Evolutionary conservation across 1,140 invertebrate species (phyloP).

Genomic region (Panonychus citri): DNA sequence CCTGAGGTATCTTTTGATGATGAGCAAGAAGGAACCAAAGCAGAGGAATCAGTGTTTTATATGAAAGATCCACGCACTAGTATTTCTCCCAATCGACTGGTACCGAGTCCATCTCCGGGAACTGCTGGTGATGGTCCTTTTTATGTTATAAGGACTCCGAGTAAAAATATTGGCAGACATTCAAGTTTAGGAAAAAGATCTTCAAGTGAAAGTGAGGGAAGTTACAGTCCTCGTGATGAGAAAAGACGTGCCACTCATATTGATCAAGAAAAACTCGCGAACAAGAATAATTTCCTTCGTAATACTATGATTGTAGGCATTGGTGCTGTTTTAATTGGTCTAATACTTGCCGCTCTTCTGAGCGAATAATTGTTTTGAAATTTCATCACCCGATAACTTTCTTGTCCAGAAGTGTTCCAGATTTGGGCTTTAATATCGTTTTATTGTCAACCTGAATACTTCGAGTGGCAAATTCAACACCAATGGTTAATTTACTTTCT

Average conservation of each 20-base stretch:
- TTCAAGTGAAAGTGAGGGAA: neutral
- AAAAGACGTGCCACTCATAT: conserved; percentile 1
- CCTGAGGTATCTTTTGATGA: no score
- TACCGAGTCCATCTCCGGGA: no score
- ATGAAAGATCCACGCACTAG: no score
- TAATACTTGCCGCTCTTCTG: no score
- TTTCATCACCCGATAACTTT: conserved; percentile 94
- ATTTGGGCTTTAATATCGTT: conserved; percentile 11
- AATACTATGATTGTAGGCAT: no score
- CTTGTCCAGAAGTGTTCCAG: conserved; percentile 45
- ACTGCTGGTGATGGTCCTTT: neutral
- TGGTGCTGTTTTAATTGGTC: no score
- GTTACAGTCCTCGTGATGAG: neutral
- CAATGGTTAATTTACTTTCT: conserved; percentile 99
- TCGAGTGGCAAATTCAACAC: conserved; percentile 97
- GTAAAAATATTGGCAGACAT: neutral
- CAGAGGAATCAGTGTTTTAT: no score
- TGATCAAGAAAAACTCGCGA: conserved; percentile 20
- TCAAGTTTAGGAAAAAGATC: neutral
- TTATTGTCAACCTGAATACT: conserved; percentile 68
- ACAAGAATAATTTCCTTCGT: no score
- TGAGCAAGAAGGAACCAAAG: no score
- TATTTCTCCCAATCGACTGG: no score
- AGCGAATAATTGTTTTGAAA: no score
- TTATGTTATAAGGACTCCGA: neutral